Conservation (phyloP, 2,113 vertebrate species). For the Arenaria interpres region DNA sequence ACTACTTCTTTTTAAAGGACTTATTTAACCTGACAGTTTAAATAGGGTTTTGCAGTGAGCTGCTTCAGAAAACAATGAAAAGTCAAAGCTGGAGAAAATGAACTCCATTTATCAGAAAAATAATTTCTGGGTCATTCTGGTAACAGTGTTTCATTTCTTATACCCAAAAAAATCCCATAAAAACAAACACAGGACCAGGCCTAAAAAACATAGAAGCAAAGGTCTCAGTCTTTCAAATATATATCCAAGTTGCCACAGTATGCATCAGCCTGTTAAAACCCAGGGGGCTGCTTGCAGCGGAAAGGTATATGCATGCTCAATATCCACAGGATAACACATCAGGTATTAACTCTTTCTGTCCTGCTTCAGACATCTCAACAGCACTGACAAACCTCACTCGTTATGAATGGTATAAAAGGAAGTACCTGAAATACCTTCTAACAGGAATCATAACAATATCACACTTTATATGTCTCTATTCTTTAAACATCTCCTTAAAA, state of each 20-base stretch:
- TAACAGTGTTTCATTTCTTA: not conserved
- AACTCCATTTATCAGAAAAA: not conserved
- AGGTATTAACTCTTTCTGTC: not conserved
- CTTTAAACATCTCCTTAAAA: not conserved
- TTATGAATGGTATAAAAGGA: not conserved
- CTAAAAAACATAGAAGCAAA: not conserved
- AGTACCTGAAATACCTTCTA: not conserved
- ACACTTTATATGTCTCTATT: not conserved
- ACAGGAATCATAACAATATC: not conserved
- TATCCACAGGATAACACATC: not conserved
- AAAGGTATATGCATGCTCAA: not conserved
- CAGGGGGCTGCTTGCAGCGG: not conserved
- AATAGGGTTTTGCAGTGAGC: not conserved
- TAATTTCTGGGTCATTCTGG: not conserved
- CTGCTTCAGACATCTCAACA: not conserved
- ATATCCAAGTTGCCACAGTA: not conserved
- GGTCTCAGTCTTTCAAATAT: not conserved
- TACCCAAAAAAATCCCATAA: not conserved
- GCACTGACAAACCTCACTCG: not conserved
- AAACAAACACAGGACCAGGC: not conserved
- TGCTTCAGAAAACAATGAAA: not conserved
- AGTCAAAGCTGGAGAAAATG: not conserved
- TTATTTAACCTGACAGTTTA: not conserved
- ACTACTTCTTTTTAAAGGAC: not conserved
- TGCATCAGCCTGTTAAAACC: not conserved